Conservation (phyloP, 2,797 vertebrate genomes). For the Tarsius wallacei region DNA sequence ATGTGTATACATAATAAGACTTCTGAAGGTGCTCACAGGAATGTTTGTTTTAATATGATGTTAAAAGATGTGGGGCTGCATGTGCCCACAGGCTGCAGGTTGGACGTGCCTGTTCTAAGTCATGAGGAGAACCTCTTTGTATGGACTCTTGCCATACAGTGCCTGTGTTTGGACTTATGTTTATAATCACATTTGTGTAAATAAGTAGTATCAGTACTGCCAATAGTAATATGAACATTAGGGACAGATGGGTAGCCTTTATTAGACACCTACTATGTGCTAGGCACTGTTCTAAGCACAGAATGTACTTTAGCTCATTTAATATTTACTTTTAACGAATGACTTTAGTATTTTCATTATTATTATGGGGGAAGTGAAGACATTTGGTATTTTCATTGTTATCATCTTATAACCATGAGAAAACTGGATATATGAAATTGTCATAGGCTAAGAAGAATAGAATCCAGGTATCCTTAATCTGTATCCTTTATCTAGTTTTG, state of each 20-base stretch:
- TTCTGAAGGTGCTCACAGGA: no score
- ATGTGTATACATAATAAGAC: no score
- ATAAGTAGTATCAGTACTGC: not conserved
- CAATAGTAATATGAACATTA: accelerated
- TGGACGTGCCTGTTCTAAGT: no score
- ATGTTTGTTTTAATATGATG: no score
- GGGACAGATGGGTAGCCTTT: not conserved
- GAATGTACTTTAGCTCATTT: not conserved
- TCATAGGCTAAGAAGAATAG: not conserved
- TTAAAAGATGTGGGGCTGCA: no score
- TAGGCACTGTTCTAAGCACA: not conserved
- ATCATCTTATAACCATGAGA: not conserved
- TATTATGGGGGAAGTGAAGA: not conserved
- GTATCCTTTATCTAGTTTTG: not conserved
- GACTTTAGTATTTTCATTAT: not conserved
- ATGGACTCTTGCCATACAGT: not conserved
- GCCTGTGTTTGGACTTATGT: not conserved
- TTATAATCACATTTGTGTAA: not conserved
- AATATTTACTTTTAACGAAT: not conserved
- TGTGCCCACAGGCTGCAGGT: no score
- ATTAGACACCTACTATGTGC: not conserved
- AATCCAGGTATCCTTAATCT: not conserved
- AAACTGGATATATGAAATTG: not conserved
- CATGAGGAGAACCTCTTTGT: not conserved
- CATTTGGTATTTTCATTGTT: not conserved